Evolutionary conservation across 2,797 vertebrate genomes (phyloP).

Genomic region (Scomberomorus guttatus): DNA sequence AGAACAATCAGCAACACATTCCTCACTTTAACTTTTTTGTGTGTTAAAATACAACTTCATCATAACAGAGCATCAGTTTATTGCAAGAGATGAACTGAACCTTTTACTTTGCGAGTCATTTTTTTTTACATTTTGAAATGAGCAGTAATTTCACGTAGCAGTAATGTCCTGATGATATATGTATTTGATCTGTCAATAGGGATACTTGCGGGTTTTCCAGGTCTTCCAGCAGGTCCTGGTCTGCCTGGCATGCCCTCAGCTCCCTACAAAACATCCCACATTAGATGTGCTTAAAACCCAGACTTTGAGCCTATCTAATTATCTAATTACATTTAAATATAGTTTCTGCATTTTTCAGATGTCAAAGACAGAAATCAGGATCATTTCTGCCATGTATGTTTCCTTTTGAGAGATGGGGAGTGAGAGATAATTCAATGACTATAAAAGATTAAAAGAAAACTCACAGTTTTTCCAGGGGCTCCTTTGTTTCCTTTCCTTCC

Average conservation of each 20-base stretch:
- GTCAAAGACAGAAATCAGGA: neutral
- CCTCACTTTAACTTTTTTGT: neutral
- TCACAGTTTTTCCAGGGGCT: conserved; percentile 74
- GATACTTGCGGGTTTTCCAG: conserved; percentile 83
- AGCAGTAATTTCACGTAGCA: neutral
- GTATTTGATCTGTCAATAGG: conserved; percentile 6
- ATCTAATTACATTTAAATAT: too few species aligned
- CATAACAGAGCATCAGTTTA: neutral
- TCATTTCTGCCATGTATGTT: too few species aligned
- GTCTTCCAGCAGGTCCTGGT: conserved; percentile 72
- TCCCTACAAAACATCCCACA: conserved; percentile 72
- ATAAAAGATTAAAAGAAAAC: conserved; percentile 40
- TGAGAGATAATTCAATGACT: neutral
- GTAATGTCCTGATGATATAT: neutral
- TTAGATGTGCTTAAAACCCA: neutral
- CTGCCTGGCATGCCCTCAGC: conserved; percentile 68
- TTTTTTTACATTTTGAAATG: neutral
- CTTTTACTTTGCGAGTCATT: neutral
- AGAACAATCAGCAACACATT: conserved; percentile 4
- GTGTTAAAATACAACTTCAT: neutral
- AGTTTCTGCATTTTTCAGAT: neutral
- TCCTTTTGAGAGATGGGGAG: neutral
- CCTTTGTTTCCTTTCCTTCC: conserved; percentile 81
- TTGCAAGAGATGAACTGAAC: neutral
- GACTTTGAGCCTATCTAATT: too few species aligned